Evolutionary conservation across 2,888 invertebrate genomes (phyloP), one percentile per base, ranked within the genome.

Genomic region (Lithophane ornitopus): DNA sequence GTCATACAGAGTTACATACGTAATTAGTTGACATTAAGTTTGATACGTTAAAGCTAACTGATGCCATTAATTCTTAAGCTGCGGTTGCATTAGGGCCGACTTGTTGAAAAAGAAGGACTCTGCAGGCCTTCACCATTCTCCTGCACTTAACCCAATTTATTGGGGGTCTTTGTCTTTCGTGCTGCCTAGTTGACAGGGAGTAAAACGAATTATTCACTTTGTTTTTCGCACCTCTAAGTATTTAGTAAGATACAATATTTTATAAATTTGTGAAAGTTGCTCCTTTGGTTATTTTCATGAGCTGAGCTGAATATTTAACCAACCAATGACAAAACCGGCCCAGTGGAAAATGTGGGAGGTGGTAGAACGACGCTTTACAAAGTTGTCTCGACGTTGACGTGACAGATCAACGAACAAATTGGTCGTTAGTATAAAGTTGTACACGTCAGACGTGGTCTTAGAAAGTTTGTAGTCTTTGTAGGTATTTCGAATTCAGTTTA

Each of bases 331-430:
- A 69, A 62, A 41, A 41, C 41, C 12, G 12, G 34, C 28, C 1
- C 8, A 14, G n/a, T 28, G 16, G 41, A 14, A 54, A 61, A 59
- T 80, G 67, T 62, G 49, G 65, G 46, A 44, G 63, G 67, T 19
- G 46, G 19, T 14, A n/a, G 49, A 19, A 39, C 49, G 8, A 46
- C 39, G 28, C 65, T 49, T 65, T 41, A 80, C 69, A 72, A 72
- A 77, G 81, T 65, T 70, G 77, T 76, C 67, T 49, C 46, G 34
- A 76, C 72, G 59, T 65, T 63, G 75, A 76, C 74, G 54, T 83
- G 83, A 78, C 81, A 61, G 76, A 76, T 77, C 76, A 68, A 78
- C 75, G 61, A 84, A 82, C 77, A 86, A 82, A 82, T 85, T 86
- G 79, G 26, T 74, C 63, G 82, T 82, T 79, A 82, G 76, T 82